Percentiles rank a stretch among this genome's conserved stretches.
Evolutionary conservation across 2,888 invertebrate species (phyloP).

Genomic region (Baronia brevicornis): DNA sequence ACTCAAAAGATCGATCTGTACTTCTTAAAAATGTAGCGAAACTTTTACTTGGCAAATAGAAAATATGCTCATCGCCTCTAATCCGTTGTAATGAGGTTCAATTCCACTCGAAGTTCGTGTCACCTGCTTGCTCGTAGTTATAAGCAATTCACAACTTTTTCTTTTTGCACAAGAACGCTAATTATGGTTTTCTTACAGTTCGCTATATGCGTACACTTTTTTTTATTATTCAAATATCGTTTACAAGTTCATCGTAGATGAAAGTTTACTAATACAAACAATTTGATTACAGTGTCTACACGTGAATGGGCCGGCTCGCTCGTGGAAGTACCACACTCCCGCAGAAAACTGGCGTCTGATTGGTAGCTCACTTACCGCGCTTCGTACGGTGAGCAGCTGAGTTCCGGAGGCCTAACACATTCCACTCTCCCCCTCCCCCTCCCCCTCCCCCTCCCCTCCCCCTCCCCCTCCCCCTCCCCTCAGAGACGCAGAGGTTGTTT

Average conservation of each 20-base stretch:
- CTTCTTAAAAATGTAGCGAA: constrained; percentile 31
- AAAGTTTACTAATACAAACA: constrained; percentile 6
- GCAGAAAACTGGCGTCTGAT: no score
- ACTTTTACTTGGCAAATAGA: constrained; percentile 61
- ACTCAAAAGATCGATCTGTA: constrained; percentile 5
- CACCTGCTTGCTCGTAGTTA: constrained; percentile 8
- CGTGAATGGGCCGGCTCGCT: no score
- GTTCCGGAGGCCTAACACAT: no score
- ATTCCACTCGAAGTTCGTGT: constrained; percentile 14
- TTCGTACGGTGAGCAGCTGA: no score
- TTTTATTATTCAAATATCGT: constrained; percentile 11
- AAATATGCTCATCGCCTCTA: constrained; percentile 24
- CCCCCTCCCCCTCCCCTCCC: no score
- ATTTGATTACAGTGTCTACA: constrained; percentile 6
- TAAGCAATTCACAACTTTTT: constrained; percentile 41
- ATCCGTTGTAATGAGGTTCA: constrained; percentile 24
- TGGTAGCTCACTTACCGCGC: no score
- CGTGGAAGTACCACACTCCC: no score
- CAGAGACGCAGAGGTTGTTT: no score
- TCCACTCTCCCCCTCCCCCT: no score
- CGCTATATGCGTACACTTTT: constrained; percentile 29
- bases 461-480: no score
- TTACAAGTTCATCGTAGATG: constrained; percentile 6
- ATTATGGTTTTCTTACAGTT: constrained; percentile 34
- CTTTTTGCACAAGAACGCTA: constrained; percentile 41